Conservation (phyloP, 2,113 vertebrate species). For the Dryoscopus gambensis region DNA sequence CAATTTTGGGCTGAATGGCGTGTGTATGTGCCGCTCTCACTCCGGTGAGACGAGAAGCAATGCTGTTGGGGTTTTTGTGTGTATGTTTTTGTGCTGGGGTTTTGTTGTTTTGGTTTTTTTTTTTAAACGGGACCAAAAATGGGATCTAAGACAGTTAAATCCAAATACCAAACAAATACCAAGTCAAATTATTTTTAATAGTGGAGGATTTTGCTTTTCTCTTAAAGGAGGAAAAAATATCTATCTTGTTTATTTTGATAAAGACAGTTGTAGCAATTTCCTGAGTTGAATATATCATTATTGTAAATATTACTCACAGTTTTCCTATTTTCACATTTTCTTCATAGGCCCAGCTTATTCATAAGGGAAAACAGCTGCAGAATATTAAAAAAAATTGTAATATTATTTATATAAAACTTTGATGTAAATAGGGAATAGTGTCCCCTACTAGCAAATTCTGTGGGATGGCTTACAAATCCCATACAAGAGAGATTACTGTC, state of each 20-base stretch:
- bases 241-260: slow-evolving; percentile 66
- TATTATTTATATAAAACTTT: slow-evolving; percentile 59
- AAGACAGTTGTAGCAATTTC: slow-evolving; percentile 59
- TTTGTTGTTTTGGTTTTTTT: background rate
- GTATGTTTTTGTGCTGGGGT: background rate
- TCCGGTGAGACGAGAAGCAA: slow-evolving; percentile 45
- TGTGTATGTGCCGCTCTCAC: slow-evolving; percentile 54
- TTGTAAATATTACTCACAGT: slow-evolving; percentile 62
- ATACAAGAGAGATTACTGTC: slow-evolving; percentile 38
- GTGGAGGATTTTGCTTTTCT: slow-evolving; percentile 36
- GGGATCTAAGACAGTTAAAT: slow-evolving; percentile 29
- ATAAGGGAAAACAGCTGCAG: slow-evolving; percentile 70
- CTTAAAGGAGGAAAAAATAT: slow-evolving; percentile 29
- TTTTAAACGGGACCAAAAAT: slow-evolving; percentile 21
- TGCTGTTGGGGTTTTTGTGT: background rate
- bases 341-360: slow-evolving; percentile 56
- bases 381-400: slow-evolving; percentile 17
- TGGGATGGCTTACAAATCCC: slow-evolving; percentile 41
- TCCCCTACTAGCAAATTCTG: slow-evolving; percentile 29
- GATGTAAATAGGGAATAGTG: slow-evolving; percentile 41
- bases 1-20: slow-evolving; percentile 69
- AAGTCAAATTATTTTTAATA: slow-evolving; percentile 41
- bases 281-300: slow-evolving; percentile 55
- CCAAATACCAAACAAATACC: slow-evolving; percentile 48
- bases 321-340: slow-evolving; percentile 57